Evolutionary conservation across 2,888 invertebrate genomes (phyloP), one percentile per base, ranked within the genome.

Genomic region (Scaeva pyrastri): DNA sequence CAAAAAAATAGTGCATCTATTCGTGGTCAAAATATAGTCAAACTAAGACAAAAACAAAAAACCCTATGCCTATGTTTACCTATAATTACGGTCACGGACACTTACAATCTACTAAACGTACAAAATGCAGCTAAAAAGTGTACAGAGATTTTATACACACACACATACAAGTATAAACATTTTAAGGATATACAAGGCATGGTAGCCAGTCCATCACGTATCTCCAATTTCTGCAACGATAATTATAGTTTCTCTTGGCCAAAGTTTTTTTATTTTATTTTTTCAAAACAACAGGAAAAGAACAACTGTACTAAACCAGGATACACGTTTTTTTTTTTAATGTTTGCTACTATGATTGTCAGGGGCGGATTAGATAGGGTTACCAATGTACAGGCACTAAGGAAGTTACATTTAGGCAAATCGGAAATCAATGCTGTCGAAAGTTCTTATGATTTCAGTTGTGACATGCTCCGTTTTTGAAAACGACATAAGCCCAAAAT

Each of bases 1-100:
- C 11, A 26, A 41, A 26, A 19, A 12, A 50, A 21, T 11, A 50
- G 0, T 50, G 3, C 10, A 12, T 11, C 6, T 21, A 11, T 12
- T 12, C 39, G 10, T 39, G 39, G 10, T 39, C 8, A 21, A 8
- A 7, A 21, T 43, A 23, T n/a, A 52, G 8, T 41, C 43, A 26
- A 43, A 19, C 19, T 26, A 45, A 45, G 16, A 71, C n/a, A 21
- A 12, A 41, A 62, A 74, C 73, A 39, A 39, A 52, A 68, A 68
- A 76, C 19, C 41, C 64, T 64, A 36, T 26, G 62, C 56, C 39
- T 43, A 50, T 68, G 52, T 72, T 68, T 73, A 80, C 81, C 66
- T 60, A 76, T 76, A 85, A 81, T 81, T 76, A 81, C 71, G 85
- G 85, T 81, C 85, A 85, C 21, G 72, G 80, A 75, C 85, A 72